Base-by-base conservation (phyloP, 1,140 invertebrate species). In the Hydropsyche tenuis region DNA sequence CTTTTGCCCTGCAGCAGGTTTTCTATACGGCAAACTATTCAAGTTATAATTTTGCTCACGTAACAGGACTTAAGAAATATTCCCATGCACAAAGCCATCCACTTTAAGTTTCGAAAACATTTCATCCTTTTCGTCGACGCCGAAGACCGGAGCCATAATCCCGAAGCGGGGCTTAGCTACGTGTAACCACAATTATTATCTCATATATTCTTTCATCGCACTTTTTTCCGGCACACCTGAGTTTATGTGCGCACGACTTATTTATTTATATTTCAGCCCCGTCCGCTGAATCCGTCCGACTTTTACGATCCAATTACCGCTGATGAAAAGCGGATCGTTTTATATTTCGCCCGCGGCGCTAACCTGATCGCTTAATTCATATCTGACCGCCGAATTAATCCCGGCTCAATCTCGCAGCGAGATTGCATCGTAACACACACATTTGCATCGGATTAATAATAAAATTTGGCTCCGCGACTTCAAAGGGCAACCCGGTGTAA, bases 51-150 rank as follows among this genome's bases (percentile, higher is more conserved):
- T 70, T 70, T 20, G 48, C 68, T 70, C 68, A 70, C 68, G 68
- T 70, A 70, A 56, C 12, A 12, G 68, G 68, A 70, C 68, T 70
- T 70, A 70, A 70, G 68, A 12, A 70, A 70, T 70, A 70, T 70
- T 70, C 68, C 23, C 68, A 70, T 70, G 68, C 68, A 70, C 68
- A 70, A 70, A 70, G 68, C 68, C 68, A 70, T 70, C 68, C 68
- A 70, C 68, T 70, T 70, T 70, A 70, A 70, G 68, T 70, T 70
- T 53, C 16, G 68, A 70, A 70, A 70, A 70, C 68, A 70, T 70
- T 70, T 56, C 68, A 70, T 70, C 68, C 68, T 70, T 16, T 16
- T 12, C 48, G 18, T 70, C 68, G 68, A 53, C 48, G 30, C 30
- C 30, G 48, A 37, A 60, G 68, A 56, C 25, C 27, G 18, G 51